Evolutionary conservation across 2,113 vertebrate species (phyloP).

Genomic region (Emydocephalus ijimae): DNA sequence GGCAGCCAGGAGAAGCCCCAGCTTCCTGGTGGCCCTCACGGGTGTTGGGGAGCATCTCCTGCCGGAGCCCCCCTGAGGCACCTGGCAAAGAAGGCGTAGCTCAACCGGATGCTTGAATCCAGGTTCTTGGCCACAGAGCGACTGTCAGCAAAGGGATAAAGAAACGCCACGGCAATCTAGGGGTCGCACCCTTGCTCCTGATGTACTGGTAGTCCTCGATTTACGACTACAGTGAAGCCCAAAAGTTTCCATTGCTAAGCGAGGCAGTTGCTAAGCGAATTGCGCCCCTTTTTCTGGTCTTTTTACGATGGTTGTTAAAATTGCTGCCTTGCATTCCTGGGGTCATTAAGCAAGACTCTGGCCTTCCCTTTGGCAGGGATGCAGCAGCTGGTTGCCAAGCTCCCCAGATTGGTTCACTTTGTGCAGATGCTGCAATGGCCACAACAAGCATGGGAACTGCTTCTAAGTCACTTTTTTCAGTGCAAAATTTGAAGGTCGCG

Average conservation of each 20-base stretch:
- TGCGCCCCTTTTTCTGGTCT: neutral
- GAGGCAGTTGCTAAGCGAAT: neutral
- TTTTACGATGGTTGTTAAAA: neutral
- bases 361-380: neutral
- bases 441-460: neutral
- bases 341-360: neutral
- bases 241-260: neutral
- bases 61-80: neutral
- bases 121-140: neutral
- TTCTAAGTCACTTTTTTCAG: neutral
- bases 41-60: neutral
- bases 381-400: neutral
- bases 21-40: neutral
- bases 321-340: neutral
- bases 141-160: neutral
- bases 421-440: neutral
- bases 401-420: neutral
- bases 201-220: neutral
- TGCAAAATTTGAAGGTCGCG: neutral
- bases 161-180: neutral
- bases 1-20: neutral
- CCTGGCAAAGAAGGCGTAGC: fast-evolving
- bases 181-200: neutral
- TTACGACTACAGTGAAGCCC: neutral
- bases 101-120: neutral